Percentiles rank a stretch among this genome's conserved stretches.
These are phyloP conservation scores for Chrosomus eos DNA, from an alignment of 2,797 vertebrate genomes.

Conservation along the genomic window DNA sequence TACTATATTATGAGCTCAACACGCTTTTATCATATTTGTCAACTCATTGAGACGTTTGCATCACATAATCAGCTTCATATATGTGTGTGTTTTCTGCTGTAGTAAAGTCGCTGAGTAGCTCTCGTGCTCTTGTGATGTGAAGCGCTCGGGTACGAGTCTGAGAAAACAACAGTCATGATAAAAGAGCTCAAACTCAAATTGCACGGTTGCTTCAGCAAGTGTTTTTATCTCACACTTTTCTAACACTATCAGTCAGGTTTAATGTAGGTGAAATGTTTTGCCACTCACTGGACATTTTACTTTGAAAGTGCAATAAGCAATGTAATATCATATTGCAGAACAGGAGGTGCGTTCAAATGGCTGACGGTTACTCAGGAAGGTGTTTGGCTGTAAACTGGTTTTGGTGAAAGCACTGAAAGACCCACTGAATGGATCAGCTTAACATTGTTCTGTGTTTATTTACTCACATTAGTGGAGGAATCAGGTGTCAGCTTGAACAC, in stretches of 20 bases:
- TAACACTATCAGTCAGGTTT: neutral
- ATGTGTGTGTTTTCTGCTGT: neutral
- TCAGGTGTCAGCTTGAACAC: constrained; percentile 11
- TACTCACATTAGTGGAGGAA: constrained; percentile 9
- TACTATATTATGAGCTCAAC: neutral
- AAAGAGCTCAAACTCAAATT: neutral
- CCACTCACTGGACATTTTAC: neutral
- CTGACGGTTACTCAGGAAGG: neutral
- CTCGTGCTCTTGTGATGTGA: neutral
- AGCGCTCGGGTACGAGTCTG: neutral
- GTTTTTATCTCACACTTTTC: neutral
- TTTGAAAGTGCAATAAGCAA: neutral
- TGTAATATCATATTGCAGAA: neutral
- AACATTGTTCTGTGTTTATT: constrained; percentile 8
- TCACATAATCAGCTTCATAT: neutral
- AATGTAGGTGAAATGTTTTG: neutral
- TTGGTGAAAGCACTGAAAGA: constrained; percentile 6
- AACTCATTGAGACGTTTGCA: neutral
- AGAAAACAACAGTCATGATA: neutral
- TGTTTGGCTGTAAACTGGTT: neutral
- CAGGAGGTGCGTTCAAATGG: neutral
- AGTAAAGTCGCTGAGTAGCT: neutral
- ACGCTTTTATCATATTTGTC: neutral
- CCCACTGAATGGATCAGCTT: neutral
- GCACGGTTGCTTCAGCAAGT: neutral